Evolutionary conservation across 2,888 invertebrate genomes (phyloP), one percentile per base, ranked within the genome.

Genomic region (Elegia similella): DNA sequence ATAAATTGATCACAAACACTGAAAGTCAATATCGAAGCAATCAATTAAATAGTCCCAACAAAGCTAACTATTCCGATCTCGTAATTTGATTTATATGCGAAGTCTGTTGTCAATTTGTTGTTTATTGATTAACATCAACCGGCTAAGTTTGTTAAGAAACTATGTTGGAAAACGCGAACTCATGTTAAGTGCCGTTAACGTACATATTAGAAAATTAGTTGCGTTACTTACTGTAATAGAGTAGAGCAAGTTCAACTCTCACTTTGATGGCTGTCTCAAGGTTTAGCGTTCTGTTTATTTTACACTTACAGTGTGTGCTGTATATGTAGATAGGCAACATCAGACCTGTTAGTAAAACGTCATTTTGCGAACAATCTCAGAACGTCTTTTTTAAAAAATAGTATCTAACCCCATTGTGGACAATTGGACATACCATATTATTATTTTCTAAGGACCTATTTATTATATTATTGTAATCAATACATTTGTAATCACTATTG

Each of bases 191-290:
- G 84, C 82, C 80, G 82, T 83, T 88, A 84, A 82, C 84, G 81
- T 79, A 87, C 80, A 84, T 85, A 88, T 85, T 85, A 84, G 83
- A 85, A 83, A n/a, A 88, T 87, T 86, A 82, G 86, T 86, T 80
- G 73, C 76, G 77, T 83, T 84, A 82, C 80, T 82, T 76, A 76
- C 80, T 71, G 73, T 84, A 83, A 88, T 85, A 84, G 83, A 82
- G 77, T 70, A 68, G 71, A 76, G 75, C 69, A 67, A 86, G 78
- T 87, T 85, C 68, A 67, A 69, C 77, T 80, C 84, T 82, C 81
- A 80, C 75, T 80, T 82, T 82, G 78, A 84, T 81, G 75, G 72
- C 65, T 67, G 69, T 61, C 59, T 61, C 62, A 61, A 65, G 60
- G 61, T 60, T 57, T 52, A 32, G 44, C 32, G 3, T 48, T 12